Conservation (phyloP, 2,797 vertebrate species). For the Emys orbicularis region DNA sequence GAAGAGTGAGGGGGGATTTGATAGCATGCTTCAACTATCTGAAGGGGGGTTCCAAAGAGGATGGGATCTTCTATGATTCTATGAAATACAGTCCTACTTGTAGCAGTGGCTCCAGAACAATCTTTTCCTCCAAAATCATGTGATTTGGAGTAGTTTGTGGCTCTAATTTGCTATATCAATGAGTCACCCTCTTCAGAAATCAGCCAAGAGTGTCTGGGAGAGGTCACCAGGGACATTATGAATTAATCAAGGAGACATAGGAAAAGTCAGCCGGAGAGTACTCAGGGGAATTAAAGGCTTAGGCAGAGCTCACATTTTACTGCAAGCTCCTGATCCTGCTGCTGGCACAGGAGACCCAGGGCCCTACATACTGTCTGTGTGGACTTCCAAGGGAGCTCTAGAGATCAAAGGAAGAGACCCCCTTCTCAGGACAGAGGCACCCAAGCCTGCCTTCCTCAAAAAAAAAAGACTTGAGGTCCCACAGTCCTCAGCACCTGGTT, state of each 20-base stretch:
- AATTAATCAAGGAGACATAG: not conserved
- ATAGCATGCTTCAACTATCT: no score
- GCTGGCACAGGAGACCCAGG: not conserved
- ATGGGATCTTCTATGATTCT: no score
- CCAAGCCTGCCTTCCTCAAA: rapidly evolving
- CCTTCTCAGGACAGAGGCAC: rapidly evolving
- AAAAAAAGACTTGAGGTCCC: not conserved
- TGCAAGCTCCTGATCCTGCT: not conserved
- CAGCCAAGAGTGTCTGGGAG: not conserved
- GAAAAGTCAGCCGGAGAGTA: rapidly evolving
- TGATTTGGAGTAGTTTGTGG: not conserved
- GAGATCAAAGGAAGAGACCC: not conserved
- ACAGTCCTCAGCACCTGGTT: not conserved
- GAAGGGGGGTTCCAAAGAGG: no score
- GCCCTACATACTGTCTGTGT: not conserved
- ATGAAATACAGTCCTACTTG: not conserved
- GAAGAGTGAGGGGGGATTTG: no score
- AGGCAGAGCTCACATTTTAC: not conserved
- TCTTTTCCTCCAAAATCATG: not conserved
- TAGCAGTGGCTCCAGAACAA: not conserved
- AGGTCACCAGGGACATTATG: not conserved
- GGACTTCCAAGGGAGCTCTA: not conserved
- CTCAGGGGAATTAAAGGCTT: not conserved
- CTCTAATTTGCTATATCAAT: not conserved
- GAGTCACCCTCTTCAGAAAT: not conserved